Conservation (phyloP, 2,888 invertebrate genomes). For the Linnaemya vulpina region DNA sequence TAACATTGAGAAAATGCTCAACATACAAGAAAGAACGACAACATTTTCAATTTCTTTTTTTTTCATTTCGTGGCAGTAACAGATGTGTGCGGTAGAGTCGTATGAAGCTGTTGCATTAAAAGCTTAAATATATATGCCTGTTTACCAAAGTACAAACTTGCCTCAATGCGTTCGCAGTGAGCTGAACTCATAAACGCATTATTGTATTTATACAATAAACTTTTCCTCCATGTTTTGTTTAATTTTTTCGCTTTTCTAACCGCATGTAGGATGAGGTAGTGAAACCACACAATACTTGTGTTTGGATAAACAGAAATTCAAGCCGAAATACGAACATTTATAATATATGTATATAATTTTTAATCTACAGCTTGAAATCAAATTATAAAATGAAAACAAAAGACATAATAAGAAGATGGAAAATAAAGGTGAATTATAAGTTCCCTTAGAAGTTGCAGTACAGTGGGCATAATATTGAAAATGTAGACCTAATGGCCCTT, state of each 20-base stretch:
- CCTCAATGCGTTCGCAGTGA: constrained; percentile 53
- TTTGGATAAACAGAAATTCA: constrained; percentile 3
- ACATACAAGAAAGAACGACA: constrained; percentile 17
- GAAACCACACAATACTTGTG: constrained; percentile 58
- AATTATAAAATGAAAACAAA: constrained; percentile 63
- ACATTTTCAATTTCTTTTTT: constrained; percentile 44
- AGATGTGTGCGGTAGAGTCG: constrained; percentile 37
- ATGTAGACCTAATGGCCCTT: too few relatives aligned
- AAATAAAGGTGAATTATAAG: constrained; percentile 37
- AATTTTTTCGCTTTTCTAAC: constrained; percentile 31
- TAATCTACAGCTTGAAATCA: constrained; percentile 64
- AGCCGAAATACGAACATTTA: constrained; percentile 42
- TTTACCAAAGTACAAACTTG: constrained; percentile 21
- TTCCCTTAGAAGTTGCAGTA: constrained; percentile 45
- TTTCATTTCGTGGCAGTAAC: constrained; percentile 18
- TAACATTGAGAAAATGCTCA: constrained; percentile 62
- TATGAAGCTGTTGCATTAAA: constrained; percentile 1
- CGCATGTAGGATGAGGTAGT: constrained; percentile 55
- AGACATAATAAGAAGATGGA: constrained; percentile 50
- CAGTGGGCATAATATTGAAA: too few relatives aligned
- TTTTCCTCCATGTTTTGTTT: constrained; percentile 35
- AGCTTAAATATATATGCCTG: not conserved
- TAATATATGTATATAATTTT: constrained; percentile 46
- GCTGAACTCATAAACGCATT: constrained; percentile 71
- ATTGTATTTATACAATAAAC: constrained; percentile 57